These are phyloP conservation scores for Leguminivora glycinivorella DNA, from an alignment of 1,140 invertebrate species.

Conservation along the genomic window DNA sequence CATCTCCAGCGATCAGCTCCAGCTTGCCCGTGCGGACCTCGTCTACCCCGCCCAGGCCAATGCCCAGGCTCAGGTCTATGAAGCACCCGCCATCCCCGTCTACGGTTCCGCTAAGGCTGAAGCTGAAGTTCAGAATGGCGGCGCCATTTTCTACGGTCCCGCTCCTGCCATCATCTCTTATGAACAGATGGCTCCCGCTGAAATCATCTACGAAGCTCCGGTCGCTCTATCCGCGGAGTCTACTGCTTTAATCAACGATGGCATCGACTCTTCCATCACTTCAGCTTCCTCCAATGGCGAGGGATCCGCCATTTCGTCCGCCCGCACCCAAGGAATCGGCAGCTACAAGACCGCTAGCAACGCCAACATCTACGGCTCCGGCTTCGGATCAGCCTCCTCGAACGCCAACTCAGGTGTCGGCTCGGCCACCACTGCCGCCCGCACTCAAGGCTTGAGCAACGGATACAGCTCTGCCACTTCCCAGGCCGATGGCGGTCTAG, in stretches of 20 bases:
- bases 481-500: slow-evolving; percentile 33
- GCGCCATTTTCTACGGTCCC: slow-evolving; percentile 54
- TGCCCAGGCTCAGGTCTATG: slow-evolving; percentile 56
- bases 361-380: slow-evolving; percentile 50
- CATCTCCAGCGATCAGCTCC: slow-evolving; percentile 37
- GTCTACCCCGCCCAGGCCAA: slow-evolving; percentile 52
- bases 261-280: slow-evolving; percentile 50
- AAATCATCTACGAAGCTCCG: slow-evolving; percentile 45
- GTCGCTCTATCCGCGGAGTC: slow-evolving; percentile 47
- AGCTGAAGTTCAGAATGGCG: slow-evolving; percentile 53
- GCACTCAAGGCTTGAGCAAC: slow-evolving; percentile 39
- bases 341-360: slow-evolving; percentile 54
- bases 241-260: slow-evolving; percentile 41
- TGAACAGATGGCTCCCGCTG: slow-evolving; percentile 57
- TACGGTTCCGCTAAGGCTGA: slow-evolving; percentile 53
- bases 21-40: slow-evolving; percentile 32
- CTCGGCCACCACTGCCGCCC: slow-evolving; percentile 46
- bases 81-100: slow-evolving; percentile 37
- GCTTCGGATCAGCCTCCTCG: slow-evolving; percentile 54
- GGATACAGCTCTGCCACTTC: slow-evolving; percentile 40
- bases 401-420: slow-evolving; percentile 53
- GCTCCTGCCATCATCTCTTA: slow-evolving; percentile 61
- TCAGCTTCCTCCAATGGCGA: slow-evolving; percentile 53
- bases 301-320: slow-evolving; percentile 53
- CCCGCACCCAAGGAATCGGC: slow-evolving; percentile 52